A percentile compares a stretch with the other conserved stretches of the same genome.
Evolutionary conservation across 2,888 invertebrate species (phyloP).

Genomic region (Anthrax anthrax): DNA sequence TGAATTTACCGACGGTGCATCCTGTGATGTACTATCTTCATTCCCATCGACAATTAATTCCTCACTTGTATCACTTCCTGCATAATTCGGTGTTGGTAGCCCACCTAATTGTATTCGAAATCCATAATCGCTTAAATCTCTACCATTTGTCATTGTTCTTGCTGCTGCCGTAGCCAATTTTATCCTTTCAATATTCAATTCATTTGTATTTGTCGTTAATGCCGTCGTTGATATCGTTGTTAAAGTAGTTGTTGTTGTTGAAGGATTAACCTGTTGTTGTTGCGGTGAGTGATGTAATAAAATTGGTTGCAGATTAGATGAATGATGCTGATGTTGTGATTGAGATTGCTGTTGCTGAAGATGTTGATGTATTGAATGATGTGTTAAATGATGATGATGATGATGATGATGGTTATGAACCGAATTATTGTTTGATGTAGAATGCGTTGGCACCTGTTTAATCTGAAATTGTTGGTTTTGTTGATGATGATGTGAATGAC

Average conservation of each 20-base stretch:
- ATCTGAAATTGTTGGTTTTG: constrained; percentile 9
- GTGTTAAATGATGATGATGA: not conserved
- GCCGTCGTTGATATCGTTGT: constrained; percentile 8
- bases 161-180: constrained; percentile 31
- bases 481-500: constrained; percentile 2
- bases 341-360: constrained; percentile 11
- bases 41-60: constrained; percentile 35
- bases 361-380: constrained; percentile 10
- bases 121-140: constrained; percentile 34
- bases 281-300: constrained; percentile 8
- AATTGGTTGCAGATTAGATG: constrained; percentile 9
- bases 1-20: constrained; percentile 32
- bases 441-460: not conserved
- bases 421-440: not conserved
- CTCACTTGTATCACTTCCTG: constrained; percentile 34
- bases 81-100: constrained; percentile 31
- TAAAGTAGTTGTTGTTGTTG: constrained; percentile 13
- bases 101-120: constrained; percentile 36
- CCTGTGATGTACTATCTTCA: constrained; percentile 33
- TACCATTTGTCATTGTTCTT: constrained; percentile 15
- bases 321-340: constrained; percentile 7
- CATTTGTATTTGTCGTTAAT: constrained; percentile 13
- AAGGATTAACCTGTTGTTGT: constrained; percentile 13
- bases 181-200: constrained; percentile 32
- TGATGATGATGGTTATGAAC: not conserved